Evolutionary conservation across 2,797 vertebrate genomes (phyloP).

Genomic region (Oceanodroma leucorhoa): DNA sequence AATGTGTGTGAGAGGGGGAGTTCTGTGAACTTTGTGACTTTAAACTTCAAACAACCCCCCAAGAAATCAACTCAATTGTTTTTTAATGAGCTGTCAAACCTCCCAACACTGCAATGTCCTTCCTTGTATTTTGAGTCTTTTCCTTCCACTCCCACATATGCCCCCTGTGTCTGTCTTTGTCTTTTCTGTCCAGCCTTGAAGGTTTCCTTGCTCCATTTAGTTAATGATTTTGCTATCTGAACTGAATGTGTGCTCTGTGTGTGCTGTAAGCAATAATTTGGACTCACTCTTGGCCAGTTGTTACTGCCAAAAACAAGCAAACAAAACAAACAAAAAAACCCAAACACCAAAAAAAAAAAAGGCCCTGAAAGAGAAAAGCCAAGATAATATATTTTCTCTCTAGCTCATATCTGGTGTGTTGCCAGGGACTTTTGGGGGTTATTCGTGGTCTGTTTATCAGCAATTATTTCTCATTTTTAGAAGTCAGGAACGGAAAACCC

Average conservation of each 20-base stretch:
- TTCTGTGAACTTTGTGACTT: constrained; percentile 42
- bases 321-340: background rate
- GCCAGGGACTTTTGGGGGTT: constrained; percentile 56
- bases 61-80: constrained; percentile 48
- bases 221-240: constrained; percentile 33
- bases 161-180: constrained; percentile 15
- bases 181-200: constrained; percentile 51
- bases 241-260: background rate
- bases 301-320: constrained; percentile 41
- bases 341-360: background rate
- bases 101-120: constrained; percentile 33
- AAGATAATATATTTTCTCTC: constrained; percentile 8
- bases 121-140: constrained; percentile 60
- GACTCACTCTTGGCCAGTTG: background rate
- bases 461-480: constrained; percentile 16
- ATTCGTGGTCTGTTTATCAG: constrained; percentile 41
- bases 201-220: constrained; percentile 49
- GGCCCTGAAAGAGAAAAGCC: background rate
- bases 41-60: background rate
- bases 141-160: constrained; percentile 52
- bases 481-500: constrained; percentile 10
- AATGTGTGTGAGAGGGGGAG: background rate
- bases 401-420: constrained; percentile 23
- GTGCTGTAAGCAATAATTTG: constrained; percentile 37
- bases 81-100: constrained; percentile 39